Conservation (phyloP, 2,888 invertebrate genomes). For the Seladonia tumulorum region DNA sequence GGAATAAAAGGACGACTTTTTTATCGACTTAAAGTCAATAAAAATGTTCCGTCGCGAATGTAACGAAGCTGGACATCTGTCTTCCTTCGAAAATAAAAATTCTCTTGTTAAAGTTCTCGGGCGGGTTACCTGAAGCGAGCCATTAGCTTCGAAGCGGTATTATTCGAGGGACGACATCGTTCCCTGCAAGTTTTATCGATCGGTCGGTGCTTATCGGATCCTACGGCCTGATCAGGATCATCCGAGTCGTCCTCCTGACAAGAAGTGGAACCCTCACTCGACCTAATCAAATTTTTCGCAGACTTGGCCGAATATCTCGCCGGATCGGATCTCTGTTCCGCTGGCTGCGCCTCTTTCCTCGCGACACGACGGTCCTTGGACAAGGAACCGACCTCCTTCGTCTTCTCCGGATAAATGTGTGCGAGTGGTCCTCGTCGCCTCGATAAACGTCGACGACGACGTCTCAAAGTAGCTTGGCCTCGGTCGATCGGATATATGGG, state of each 20-base stretch:
- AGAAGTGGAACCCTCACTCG: constrained; percentile 29
- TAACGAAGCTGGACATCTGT: background rate
- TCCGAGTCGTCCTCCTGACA: constrained; percentile 48
- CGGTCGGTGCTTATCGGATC: constrained; percentile 22
- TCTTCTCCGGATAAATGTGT: constrained; percentile 70
- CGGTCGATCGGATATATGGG: constrained; percentile 62
- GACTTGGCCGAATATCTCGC: constrained; percentile 26
- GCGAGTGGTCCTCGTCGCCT: constrained; percentile 65
- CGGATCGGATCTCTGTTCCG: constrained; percentile 32
- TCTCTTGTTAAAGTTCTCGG: constrained; percentile 6
- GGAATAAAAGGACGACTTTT: background rate
- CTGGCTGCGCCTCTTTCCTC: constrained; percentile 22
- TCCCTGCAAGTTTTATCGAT: constrained; percentile 44
- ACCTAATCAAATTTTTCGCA: constrained; percentile 45
- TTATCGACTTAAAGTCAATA: background rate
- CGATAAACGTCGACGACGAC: constrained; percentile 58
- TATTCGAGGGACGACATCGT: constrained; percentile 71
- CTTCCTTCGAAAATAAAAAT: background rate
- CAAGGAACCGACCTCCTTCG: constrained; percentile 50
- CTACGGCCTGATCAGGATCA: constrained; percentile 42
- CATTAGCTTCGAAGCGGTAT: constrained; percentile 69
- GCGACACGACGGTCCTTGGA: constrained; percentile 46
- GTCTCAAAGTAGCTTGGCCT: constrained; percentile 59
- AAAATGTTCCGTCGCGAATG: background rate
- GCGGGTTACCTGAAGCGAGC: constrained; percentile 72